phyloP scores from a whole-genome alignment of 2,797 vertebrate species.

The Kryptopterus vitreolus region DNA sequence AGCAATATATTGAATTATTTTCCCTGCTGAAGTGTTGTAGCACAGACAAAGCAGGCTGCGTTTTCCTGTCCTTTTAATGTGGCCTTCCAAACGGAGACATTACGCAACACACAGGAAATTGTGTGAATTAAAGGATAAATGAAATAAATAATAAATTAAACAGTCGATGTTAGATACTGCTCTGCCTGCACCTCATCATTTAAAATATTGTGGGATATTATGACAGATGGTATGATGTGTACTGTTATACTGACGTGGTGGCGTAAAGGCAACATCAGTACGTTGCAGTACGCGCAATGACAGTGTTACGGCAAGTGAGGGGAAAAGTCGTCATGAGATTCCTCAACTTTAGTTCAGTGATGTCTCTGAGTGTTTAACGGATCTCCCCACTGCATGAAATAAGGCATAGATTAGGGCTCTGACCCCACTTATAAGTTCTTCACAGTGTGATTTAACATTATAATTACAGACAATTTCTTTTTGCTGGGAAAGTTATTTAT shows the following conservation, averaged over 20 bases:
- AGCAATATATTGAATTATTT: background rate
- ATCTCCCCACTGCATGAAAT: constrained; percentile 35
- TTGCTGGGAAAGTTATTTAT: constrained; percentile 53
- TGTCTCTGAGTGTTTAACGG: constrained; percentile 38
- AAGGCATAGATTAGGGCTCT: constrained; percentile 17
- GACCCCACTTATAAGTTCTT: constrained; percentile 43
- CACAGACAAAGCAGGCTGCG: background rate
- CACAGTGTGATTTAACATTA: constrained; percentile 57
- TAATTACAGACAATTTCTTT: constrained; percentile 58
- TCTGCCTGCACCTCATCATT: background rate
- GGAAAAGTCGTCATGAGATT: constrained; percentile 58
- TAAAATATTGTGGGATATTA: constrained; percentile 25
- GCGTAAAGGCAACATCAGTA: constrained; percentile 62
- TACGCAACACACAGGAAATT: constrained; percentile 9
- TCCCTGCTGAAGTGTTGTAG: background rate
- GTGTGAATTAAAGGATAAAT: no score
- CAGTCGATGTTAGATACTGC: background rate
- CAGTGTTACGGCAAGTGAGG: constrained; percentile 50
- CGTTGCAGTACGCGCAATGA: constrained; percentile 59
- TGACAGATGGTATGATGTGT: constrained; percentile 34
- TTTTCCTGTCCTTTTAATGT: no score
- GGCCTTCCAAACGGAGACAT: background rate
- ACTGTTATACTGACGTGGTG: constrained; percentile 35
- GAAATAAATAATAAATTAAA: background rate
- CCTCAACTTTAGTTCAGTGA: constrained; percentile 36